phyloP scores from a whole-genome alignment of 1,140 invertebrate species.

The Chrysomallon squamiferum region DNA sequence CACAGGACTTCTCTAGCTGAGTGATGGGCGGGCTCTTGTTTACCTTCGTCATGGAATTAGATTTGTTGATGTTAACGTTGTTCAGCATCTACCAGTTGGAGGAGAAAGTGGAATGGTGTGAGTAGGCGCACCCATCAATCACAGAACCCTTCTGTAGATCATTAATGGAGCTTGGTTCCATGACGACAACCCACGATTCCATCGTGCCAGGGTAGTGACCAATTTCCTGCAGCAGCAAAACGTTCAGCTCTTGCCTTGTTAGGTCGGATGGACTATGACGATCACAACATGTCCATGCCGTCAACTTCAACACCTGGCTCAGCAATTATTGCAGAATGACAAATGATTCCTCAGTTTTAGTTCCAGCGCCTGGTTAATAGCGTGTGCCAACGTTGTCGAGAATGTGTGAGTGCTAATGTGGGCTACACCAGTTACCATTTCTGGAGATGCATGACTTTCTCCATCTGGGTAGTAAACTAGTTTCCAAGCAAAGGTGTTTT shows the following conservation, averaged over 20 bases:
- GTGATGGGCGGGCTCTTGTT: background rate
- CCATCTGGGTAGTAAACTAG: background rate
- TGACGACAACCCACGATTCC: constrained; percentile 26
- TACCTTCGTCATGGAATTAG: background rate
- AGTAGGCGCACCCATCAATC: background rate
- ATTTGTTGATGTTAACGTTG: background rate
- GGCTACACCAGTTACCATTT: constrained; percentile 10
- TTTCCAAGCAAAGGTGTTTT: background rate
- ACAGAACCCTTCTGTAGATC: background rate
- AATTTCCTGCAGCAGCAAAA: constrained; percentile 19
- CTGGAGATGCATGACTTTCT: no score
- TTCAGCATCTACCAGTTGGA: background rate
- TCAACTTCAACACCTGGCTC: background rate
- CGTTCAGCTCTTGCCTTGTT: constrained; percentile 28
- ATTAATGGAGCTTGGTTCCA: constrained; percentile 11
- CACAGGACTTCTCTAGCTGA: background rate
- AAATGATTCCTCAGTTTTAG: background rate
- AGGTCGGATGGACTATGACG: constrained; percentile 14
- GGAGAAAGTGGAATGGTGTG: constrained; percentile 4
- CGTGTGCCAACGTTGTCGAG: background rate
- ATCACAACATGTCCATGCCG: background rate
- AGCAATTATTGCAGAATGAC: background rate
- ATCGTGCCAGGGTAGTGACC: constrained; percentile 20
- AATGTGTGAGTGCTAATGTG: background rate
- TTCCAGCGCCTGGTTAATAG: background rate